These are phyloP conservation scores for Sympetrum striolatum DNA, from an alignment of 2,888 invertebrate genomes.

Conservation along the genomic window DNA sequence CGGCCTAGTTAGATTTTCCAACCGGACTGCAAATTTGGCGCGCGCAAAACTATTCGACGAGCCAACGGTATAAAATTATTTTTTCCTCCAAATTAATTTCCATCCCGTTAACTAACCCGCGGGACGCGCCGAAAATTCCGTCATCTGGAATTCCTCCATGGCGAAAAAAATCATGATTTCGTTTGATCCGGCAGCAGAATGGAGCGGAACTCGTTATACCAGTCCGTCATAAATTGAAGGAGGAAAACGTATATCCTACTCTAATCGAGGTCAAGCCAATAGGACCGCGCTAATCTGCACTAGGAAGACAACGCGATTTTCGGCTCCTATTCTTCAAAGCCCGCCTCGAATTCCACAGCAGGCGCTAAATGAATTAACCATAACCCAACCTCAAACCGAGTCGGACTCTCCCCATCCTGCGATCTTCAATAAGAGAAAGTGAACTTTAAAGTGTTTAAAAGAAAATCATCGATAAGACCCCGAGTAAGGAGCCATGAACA, in stretches of 20 bases:
- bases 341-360: no score
- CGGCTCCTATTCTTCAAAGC: no score
- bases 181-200: neutral
- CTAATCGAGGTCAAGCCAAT: neutral
- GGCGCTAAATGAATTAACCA: no score
- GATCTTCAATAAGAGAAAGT: no score
- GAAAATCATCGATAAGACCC: no score
- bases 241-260: neutral
- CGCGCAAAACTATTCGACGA: neutral
- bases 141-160: neutral
- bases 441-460: no score
- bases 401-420: no score
- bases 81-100: neutral
- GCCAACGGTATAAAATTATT: neutral
- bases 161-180: neutral
- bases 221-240: neutral
- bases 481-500: no score
- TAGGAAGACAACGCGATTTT: neutral
- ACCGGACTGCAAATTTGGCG: neutral
- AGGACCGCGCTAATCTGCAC: neutral
- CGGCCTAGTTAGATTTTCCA: neutral
- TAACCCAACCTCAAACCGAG: no score
- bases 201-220: neutral
- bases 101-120: neutral
- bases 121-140: neutral